Conservation (phyloP, 2,113 vertebrate species). For the Tor tambroides region DNA sequence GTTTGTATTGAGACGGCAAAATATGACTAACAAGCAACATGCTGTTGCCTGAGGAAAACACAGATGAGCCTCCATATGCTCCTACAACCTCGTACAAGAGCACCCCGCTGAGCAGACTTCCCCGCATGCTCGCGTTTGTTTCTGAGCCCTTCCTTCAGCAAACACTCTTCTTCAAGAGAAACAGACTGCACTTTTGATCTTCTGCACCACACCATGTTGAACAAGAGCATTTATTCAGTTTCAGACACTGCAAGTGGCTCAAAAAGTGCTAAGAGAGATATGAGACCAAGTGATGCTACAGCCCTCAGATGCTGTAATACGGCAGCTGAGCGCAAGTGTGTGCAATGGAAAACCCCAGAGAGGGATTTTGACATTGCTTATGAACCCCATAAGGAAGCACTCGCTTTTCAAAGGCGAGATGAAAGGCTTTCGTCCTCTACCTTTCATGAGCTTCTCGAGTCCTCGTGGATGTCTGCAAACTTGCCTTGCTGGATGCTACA, state of each 20-base stretch:
- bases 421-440: slow-evolving; percentile 33
- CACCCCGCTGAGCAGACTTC: background rate
- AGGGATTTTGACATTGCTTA: background rate
- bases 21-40: background rate
- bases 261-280: slow-evolving; percentile 1
- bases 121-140: too few relatives aligned
- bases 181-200: background rate
- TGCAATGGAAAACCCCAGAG: background rate
- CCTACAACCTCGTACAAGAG: background rate
- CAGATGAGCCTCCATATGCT: slow-evolving; percentile 11
- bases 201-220: background rate
- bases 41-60: background rate
- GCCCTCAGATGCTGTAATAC: background rate
- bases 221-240: slow-evolving; percentile 5
- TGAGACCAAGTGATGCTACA: background rate
- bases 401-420: slow-evolving; percentile 5
- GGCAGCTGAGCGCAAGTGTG: background rate
- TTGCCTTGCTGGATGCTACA: slow-evolving; percentile 55
- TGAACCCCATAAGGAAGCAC: background rate
- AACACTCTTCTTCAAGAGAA: slow-evolving; percentile 5
- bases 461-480: slow-evolving; percentile 58
- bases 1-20: background rate
- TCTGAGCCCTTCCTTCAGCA: background rate
- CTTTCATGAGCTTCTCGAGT: slow-evolving; percentile 56
- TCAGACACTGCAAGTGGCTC: background rate